These are phyloP conservation scores for Drosophila albomicans DNA, from an alignment of 1,140 invertebrate species.

Conservation along the genomic window DNA sequence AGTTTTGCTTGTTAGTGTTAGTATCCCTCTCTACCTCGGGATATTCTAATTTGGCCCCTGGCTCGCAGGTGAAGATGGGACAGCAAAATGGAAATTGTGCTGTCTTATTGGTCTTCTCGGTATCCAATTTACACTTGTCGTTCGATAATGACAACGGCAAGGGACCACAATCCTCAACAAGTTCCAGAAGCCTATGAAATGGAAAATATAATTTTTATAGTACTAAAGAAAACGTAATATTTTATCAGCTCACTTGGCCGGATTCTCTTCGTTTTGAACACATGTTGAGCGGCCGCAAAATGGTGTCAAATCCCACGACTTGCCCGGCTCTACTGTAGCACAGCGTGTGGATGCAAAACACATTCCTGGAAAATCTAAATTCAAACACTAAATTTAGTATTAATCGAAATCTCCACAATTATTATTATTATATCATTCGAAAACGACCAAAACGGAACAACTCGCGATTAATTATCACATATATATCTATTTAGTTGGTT, in stretches of 20 bases:
- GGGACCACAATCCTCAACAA: constrained; percentile 95
- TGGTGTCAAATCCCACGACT: constrained; percentile 93
- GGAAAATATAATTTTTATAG: background rate
- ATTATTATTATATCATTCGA: no score
- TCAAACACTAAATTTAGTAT: no score
- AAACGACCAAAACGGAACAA: no score
- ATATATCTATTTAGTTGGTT: no score
- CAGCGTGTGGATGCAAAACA: constrained; percentile 96
- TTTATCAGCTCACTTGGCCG: constrained; percentile 84
- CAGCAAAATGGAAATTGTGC: constrained; percentile 94
- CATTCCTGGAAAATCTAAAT: constrained; percentile 93
- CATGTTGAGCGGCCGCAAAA: constrained; percentile 95
- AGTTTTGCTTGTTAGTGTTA: constrained; percentile 85
- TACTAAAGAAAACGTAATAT: background rate
- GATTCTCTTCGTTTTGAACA: constrained; percentile 90
- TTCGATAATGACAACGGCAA: constrained; percentile 92
- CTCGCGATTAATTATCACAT: no score
- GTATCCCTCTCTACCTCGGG: constrained; percentile 90
- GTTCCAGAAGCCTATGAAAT: constrained; percentile 88
- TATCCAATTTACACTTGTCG: constrained; percentile 93
- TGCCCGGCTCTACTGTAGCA: constrained; percentile 92
- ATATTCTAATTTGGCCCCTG: constrained; percentile 93
- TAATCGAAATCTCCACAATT: no score
- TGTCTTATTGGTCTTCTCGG: constrained; percentile 94
- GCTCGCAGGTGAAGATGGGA: constrained; percentile 93